A percentile compares a stretch with the other conserved stretches of the same genome.
These are phyloP conservation scores for Lasioglossum figueresi DNA, from an alignment of 2,888 invertebrate genomes.

Conservation along the genomic window DNA sequence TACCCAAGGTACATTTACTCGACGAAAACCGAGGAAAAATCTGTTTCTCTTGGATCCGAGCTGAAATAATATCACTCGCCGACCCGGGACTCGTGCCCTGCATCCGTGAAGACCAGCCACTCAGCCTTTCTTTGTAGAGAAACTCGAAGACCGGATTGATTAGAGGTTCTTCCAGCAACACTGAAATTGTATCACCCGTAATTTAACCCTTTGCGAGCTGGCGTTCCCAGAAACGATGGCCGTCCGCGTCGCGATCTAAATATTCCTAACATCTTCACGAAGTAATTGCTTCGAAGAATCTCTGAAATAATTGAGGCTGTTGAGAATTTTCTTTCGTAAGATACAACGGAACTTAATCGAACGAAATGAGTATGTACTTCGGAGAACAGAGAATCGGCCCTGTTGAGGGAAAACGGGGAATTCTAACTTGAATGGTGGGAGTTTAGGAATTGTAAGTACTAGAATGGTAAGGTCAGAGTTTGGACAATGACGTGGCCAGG, in stretches of 20 bases:
- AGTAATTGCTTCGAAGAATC: not conserved
- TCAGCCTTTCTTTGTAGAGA: slow-evolving; percentile 4
- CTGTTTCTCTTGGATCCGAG: not conserved
- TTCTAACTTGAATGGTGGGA: too few relatives aligned
- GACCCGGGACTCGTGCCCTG: not conserved
- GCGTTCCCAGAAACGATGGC: not conserved
- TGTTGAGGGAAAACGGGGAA: too few relatives aligned
- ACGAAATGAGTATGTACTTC: too few relatives aligned
- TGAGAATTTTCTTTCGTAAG: too few relatives aligned
- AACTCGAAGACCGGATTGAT: slow-evolving; percentile 15
- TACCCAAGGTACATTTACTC: not conserved
- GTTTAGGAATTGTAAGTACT: too few relatives aligned
- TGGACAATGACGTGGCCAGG: too few relatives aligned
- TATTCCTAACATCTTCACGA: not conserved
- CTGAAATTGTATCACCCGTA: slow-evolving; percentile 18
- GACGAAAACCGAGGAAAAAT: slow-evolving; percentile 30
- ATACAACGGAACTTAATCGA: too few relatives aligned
- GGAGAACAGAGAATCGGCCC: too few relatives aligned
- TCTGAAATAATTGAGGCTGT: too few relatives aligned
- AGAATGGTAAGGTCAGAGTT: too few relatives aligned
- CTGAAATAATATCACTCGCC: slow-evolving; percentile 27
- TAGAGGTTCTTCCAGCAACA: slow-evolving; percentile 9
- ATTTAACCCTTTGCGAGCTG: not conserved
- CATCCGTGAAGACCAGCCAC: not conserved
- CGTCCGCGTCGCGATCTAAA: not conserved